Conservation (phyloP, 2,888 invertebrate species). For the Sipha maydis region DNA sequence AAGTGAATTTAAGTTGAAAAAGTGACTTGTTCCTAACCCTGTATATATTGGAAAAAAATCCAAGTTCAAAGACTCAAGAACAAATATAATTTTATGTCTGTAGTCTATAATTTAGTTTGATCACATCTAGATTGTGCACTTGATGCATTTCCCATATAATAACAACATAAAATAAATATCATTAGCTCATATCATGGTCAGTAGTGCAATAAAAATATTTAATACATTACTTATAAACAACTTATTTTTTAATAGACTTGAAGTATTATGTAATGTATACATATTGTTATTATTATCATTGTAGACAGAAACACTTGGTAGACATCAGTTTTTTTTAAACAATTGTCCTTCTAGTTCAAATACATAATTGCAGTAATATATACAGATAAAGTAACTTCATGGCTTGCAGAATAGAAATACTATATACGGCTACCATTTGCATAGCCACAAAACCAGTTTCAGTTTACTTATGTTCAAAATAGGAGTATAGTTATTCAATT, state of each 20-base stretch:
- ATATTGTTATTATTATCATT: background rate
- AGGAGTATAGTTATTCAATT: background rate
- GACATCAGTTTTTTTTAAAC: background rate
- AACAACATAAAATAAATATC: background rate
- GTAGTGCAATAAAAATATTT: background rate
- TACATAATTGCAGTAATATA: background rate
- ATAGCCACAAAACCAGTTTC: slow-evolving; percentile 17
- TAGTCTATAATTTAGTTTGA: background rate
- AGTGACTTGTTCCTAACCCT: no score
- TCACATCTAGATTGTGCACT: background rate
- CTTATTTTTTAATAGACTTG: background rate
- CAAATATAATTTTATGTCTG: no score
- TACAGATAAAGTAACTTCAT: background rate
- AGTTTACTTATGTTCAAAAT: background rate
- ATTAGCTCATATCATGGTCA: background rate
- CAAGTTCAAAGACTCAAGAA: no score
- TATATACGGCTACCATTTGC: background rate
- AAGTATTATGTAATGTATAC: no score
- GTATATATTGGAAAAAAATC: no score
- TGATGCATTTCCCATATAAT: background rate
- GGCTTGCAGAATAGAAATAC: background rate
- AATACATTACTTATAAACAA: background rate
- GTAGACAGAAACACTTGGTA: background rate
- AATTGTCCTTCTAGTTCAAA: slow-evolving; percentile 11
- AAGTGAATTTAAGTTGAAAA: no score